These are phyloP conservation scores for Cairina moschata DNA, from an alignment of 2,113 vertebrate genomes.

Conservation along the genomic window DNA sequence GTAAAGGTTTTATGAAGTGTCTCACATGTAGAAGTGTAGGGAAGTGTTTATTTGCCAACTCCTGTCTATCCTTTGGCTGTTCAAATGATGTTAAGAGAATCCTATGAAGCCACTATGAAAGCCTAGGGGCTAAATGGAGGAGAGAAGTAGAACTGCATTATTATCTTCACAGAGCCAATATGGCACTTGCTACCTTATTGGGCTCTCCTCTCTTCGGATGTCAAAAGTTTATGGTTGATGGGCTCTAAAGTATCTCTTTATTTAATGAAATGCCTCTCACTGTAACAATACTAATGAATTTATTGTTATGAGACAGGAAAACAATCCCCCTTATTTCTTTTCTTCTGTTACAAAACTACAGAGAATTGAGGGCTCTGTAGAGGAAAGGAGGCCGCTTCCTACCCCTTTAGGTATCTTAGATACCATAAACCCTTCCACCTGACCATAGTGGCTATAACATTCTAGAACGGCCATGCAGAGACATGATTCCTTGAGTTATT, in stretches of 20 bases:
- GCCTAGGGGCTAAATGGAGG: conserved; percentile 40
- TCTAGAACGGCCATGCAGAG: not conserved
- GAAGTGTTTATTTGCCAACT: conserved; percentile 67
- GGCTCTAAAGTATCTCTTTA: conserved; percentile 22
- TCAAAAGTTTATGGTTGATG: conserved; percentile 26
- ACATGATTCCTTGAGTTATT: not conserved
- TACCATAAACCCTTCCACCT: not conserved
- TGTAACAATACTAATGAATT: conserved; percentile 18
- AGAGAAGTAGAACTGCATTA: not conserved
- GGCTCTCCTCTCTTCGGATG: not conserved
- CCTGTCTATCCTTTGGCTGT: conserved; percentile 54
- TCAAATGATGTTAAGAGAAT: conserved; percentile 51
- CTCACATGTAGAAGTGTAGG: conserved; percentile 55
- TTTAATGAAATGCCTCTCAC: conserved; percentile 6
- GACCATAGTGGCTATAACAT: not conserved
- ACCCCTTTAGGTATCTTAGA: not conserved
- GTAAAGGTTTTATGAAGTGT: conserved; percentile 70
- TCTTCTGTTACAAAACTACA: not conserved
- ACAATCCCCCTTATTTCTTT: not conserved
- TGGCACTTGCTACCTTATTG: not conserved
- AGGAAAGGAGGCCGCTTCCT: not conserved
- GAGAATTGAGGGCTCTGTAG: not conserved
- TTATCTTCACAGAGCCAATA: not conserved
- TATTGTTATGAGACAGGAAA: not conserved
- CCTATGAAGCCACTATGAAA: conserved; percentile 44